Evolutionary conservation across 2,113 vertebrate genomes (phyloP).

Genomic region (Macquaria australasica): DNA sequence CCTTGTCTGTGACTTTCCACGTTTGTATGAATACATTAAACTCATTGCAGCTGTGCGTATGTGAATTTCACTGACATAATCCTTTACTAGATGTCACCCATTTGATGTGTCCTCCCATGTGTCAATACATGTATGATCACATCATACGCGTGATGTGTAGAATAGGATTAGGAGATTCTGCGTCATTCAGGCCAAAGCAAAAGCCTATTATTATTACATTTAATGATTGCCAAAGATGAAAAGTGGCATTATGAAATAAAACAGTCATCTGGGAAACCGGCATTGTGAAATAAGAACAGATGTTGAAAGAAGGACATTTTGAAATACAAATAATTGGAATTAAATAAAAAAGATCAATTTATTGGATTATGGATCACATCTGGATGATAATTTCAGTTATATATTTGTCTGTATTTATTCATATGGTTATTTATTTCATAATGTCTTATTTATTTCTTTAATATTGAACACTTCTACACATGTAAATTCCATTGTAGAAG

Average conservation of each 20-base stretch:
- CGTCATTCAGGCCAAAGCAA: not conserved
- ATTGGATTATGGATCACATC: not conserved
- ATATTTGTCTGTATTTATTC: not conserved
- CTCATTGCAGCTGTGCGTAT: not conserved
- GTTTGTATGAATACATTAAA: not conserved
- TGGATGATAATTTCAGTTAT: not conserved
- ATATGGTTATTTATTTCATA: not conserved
- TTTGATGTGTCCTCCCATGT: not conserved
- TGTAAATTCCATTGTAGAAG: too few relatives aligned
- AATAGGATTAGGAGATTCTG: not conserved
- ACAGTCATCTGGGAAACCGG: not conserved
- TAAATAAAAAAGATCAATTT: not conserved
- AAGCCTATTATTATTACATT: not conserved
- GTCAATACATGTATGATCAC: not conserved
- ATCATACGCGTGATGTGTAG: not conserved
- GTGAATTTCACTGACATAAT: not conserved
- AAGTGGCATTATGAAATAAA: constrained; percentile 3
- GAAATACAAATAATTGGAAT: not conserved
- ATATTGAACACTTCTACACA: not conserved
- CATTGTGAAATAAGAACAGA: not conserved
- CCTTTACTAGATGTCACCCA: too few relatives aligned
- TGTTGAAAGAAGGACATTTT: not conserved
- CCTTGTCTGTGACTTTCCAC: not conserved
- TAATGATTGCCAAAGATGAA: not conserved
- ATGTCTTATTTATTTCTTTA: not conserved